Percentiles rank a stretch among this genome's conserved stretches.
Conservation (phyloP, 2,888 invertebrate species). For the Platycheirus rosarum region DNA sequence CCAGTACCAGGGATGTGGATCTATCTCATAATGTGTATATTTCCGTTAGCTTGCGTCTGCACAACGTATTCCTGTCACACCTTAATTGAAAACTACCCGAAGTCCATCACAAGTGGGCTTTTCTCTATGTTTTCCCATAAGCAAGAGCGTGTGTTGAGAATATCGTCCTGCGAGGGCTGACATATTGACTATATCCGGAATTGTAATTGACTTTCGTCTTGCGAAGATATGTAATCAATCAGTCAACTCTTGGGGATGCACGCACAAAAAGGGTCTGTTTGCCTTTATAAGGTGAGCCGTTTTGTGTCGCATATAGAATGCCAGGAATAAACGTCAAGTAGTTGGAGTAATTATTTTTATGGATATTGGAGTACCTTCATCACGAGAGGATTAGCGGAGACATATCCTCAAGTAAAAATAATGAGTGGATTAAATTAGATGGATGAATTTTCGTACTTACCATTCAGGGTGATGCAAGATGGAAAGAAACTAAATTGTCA, state of each 20-base stretch:
- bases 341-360: slow-evolving; percentile 63
- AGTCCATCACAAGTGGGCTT: slow-evolving; percentile 56
- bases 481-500: too few species aligned
- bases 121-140: slow-evolving; percentile 2
- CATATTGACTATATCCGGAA: slow-evolving; percentile 74
- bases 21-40: slow-evolving; percentile 68
- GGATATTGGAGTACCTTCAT: slow-evolving; percentile 55
- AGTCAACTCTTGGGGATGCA: slow-evolving; percentile 63
- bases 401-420: too few species aligned
- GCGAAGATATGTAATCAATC: slow-evolving; percentile 71
- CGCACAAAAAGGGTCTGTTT: slow-evolving; percentile 18
- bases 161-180: slow-evolving; percentile 62
- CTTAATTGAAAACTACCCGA: slow-evolving; percentile 73
- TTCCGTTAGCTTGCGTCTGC: slow-evolving; percentile 57
- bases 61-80: slow-evolving; percentile 72
- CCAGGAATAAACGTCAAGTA: slow-evolving; percentile 54
- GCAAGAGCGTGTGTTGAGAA: slow-evolving; percentile 18
- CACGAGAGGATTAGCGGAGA: slow-evolving; percentile 20
- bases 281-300: slow-evolving; percentile 59
- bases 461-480: too few species aligned
- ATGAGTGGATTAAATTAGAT: too few species aligned
- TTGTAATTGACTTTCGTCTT: slow-evolving; percentile 73
- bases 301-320: slow-evolving; percentile 52
- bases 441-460: too few species aligned
- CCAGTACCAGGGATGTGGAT: slow-evolving; percentile 39